Conservation (phyloP, 2,113 vertebrate species). For the Lagopus leucura region DNA sequence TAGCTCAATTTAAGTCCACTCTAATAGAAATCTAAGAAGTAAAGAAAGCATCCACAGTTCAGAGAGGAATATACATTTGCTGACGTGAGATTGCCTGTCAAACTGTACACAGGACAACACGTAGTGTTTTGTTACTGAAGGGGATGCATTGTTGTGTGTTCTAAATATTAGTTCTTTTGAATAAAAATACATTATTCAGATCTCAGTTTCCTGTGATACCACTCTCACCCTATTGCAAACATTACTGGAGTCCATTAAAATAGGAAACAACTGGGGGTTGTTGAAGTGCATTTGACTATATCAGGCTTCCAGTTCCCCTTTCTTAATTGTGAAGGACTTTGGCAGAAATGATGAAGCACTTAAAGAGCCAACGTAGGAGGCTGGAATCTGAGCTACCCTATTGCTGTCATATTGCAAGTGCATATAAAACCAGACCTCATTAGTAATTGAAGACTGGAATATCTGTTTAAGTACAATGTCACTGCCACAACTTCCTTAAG, state of each 20-base stretch:
- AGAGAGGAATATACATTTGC: not conserved
- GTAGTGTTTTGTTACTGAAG: not conserved
- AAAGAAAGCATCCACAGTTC: not conserved
- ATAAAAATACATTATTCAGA: not conserved
- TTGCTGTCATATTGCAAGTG: not conserved
- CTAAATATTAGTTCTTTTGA: not conserved
- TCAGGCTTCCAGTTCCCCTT: not conserved
- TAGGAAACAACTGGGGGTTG: not conserved
- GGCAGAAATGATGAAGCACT: not conserved
- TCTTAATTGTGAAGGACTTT: constrained; percentile 23
- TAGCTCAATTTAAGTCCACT: not conserved
- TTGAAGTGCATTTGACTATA: not conserved
- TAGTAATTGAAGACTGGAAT: constrained; percentile 43
- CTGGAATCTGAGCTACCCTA: constrained; percentile 42
- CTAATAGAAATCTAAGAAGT: not conserved
- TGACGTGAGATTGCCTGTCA: not conserved
- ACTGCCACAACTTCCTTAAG: not conserved
- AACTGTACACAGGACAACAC: not conserved
- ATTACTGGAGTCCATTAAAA: not conserved
- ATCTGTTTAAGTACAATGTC: not conserved
- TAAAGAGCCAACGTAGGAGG: not conserved
- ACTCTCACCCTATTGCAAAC: not conserved
- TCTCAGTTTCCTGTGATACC: not conserved
- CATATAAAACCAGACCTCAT: constrained; percentile 48
- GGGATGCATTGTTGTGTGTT: fast-evolving